A percentile compares a stretch with the other conserved stretches of the same genome.
phyloP scores from a whole-genome alignment of 2,888 invertebrate species.

The Drosophila setosimentum region DNA sequence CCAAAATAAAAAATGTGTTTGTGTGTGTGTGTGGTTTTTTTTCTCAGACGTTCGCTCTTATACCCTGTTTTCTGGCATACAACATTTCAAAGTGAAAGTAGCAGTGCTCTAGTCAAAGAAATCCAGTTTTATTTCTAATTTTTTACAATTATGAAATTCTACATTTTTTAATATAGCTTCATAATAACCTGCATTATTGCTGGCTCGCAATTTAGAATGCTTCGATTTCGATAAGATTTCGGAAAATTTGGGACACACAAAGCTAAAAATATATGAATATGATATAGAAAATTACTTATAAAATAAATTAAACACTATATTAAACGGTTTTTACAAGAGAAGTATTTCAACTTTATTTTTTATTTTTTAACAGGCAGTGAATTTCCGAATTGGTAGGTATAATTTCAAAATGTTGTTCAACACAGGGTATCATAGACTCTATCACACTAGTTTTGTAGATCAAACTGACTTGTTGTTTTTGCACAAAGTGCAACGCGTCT shows the following conservation, averaged over 20 bases:
- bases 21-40: conserved; percentile 37
- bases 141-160: neutral
- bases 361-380: neutral
- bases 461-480: conserved; percentile 40
- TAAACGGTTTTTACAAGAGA: neutral
- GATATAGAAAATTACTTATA: neutral
- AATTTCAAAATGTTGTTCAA: neutral
- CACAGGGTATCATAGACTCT: conserved; percentile 8
- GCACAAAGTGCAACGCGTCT: conserved; percentile 75
- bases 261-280: neutral
- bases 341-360: neutral
- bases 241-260: neutral
- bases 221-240: neutral
- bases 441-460: no score
- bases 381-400: neutral
- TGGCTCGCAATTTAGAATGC: no score
- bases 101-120: neutral
- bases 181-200: no score
- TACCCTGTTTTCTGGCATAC: conserved; percentile 7
- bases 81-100: neutral
- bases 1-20: conserved; percentile 5
- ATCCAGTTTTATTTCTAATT: neutral
- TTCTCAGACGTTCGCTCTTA: conserved; percentile 11
- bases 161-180: neutral
- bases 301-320: neutral